Conservation (phyloP, 1,140 invertebrate genomes). For the Danaus plexippus region DNA sequence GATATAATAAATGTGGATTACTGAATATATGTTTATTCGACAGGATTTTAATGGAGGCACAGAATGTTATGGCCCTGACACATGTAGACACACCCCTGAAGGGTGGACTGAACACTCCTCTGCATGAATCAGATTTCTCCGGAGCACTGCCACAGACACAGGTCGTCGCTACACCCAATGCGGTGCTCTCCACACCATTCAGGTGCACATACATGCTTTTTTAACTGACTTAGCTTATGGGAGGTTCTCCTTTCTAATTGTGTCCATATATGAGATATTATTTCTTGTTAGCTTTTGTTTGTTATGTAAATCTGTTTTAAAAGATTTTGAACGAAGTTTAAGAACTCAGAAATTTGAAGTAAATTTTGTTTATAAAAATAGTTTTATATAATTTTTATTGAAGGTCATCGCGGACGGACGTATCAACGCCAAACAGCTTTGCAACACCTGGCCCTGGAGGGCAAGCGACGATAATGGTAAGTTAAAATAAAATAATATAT, state of each 20-base stretch:
- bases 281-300: not conserved
- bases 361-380: no score
- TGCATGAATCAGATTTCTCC: slow-evolving; percentile 91
- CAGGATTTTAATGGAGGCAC: slow-evolving; percentile 91
- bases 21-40: not conserved
- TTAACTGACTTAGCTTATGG: not conserved
- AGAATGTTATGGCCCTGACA: slow-evolving; percentile 97
- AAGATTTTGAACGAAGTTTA: not conserved
- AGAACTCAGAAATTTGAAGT: no score
- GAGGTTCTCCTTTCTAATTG: no score
- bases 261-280: no score
- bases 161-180: slow-evolving; percentile 92
- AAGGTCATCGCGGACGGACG: slow-evolving; percentile 61
- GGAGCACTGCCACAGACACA: slow-evolving; percentile 84
- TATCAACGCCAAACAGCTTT: slow-evolving; percentile 66
- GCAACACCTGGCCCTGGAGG: slow-evolving; percentile 62
- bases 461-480: slow-evolving; percentile 34
- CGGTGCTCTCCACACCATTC: slow-evolving; percentile 94
- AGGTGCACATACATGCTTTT: slow-evolving; percentile 67
- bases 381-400: slow-evolving; percentile 17
- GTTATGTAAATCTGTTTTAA: slow-evolving; percentile 1
- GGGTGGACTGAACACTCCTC: slow-evolving; percentile 94
- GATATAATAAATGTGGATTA: no score
- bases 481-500: slow-evolving; percentile 12
- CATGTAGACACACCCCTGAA: slow-evolving; percentile 98